Base-by-base conservation (phyloP, 2,113 vertebrate genomes). In the Pteruthius melanotis region DNA sequence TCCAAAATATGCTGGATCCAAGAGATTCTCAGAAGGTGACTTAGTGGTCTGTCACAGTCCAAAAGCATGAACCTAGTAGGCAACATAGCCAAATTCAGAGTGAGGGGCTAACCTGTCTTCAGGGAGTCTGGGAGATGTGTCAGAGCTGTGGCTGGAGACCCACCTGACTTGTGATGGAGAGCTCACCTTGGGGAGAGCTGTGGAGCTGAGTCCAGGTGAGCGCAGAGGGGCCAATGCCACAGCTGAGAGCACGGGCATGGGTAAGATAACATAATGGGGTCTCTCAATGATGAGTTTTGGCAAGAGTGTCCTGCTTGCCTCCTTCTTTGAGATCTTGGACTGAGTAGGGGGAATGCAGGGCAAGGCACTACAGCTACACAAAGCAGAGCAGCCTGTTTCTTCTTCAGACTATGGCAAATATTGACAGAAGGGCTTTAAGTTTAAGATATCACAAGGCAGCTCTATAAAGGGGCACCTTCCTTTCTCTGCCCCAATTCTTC, bases 121-220 rank as follows among this genome's bases (percentile, higher is more conserved):
- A 78, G 13, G 13, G 23, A 37, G 9, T 26, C 31, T 52, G 33
- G 21, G 52, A 65, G 19, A 21, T n/a, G 7, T 74, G n/a, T 79
- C 30, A 59, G n/a, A 66, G 20, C 50, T 30, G 23, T 40, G 61
- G 10, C 65, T 85, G 74, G 56, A 81, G 39, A 39, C 8, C 54
- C 56, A 68, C 6, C 21, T 64, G 82, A 3, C 15, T 84, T 54
- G 9, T 61, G 31, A 31, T 45, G 54, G 80, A 57, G 33, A 8
- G 0, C 33, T 76, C 16, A 33, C 3, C 18, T 17, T 3, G 2
- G 16, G 40, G 10, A 52, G 28, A 76, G 26, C 40, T 4, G 3
- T 5, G 28, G 75, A 78, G 15, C 44, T 72, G 50, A 35, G 40
- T 9, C 0, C 2, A 50, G 20, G 17, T 21, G 45, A 57, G n/a